These are phyloP conservation scores for Daboia siamensis DNA, from an alignment of 2,113 vertebrate genomes.

Conservation along the genomic window DNA sequence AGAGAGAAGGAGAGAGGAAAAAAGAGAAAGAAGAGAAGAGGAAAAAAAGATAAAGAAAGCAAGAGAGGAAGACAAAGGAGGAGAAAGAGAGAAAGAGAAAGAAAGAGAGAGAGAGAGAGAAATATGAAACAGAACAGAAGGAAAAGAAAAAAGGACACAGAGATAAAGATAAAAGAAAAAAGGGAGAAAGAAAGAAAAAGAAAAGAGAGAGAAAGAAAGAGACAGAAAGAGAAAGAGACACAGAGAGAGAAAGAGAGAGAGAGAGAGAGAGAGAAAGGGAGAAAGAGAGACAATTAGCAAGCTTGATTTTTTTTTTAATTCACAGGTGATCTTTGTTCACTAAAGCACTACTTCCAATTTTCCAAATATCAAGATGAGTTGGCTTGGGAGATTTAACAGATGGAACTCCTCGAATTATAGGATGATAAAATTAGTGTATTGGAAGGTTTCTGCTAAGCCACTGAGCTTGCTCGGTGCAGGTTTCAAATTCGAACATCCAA, in stretches of 20 bases:
- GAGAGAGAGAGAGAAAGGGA: neutral
- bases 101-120: neutral
- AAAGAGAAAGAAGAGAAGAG: no score
- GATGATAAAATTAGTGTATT: neutral
- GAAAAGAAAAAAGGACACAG: neutral
- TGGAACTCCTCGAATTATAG: neutral
- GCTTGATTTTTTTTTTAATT: neutral
- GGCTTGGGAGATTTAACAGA: neutral
- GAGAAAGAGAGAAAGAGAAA: no score
- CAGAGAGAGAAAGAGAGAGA: neutral
- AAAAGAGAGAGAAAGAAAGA: no score
- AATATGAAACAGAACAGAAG: neutral
- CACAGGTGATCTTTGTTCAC: neutral
- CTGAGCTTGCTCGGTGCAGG: neutral
- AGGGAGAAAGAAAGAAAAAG: no score
- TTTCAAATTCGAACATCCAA: neutral
- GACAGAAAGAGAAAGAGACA: no score
- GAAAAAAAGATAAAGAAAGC: no score
- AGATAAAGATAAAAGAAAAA: no score
- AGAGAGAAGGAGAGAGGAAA: neutral
- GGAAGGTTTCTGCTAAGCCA: neutral
- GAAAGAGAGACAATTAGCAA: neutral
- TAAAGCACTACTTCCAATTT: neutral
- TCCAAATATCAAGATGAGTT: neutral
- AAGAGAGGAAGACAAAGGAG: no score